phyloP scores from a whole-genome alignment of 2,797 vertebrate species.

The Halcyon leucocephala region DNA sequence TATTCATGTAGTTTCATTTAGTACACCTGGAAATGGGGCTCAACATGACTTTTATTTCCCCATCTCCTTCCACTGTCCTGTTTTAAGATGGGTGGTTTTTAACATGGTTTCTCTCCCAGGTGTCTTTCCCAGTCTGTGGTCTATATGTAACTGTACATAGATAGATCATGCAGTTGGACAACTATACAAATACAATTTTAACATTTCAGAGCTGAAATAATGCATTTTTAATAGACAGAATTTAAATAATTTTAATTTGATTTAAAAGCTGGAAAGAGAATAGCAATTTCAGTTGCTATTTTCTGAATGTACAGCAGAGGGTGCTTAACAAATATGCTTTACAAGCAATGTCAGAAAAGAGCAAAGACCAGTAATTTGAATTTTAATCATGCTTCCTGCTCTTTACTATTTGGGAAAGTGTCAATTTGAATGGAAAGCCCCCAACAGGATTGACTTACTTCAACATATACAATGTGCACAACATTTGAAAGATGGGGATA shows the following conservation, averaged over 20 bases:
- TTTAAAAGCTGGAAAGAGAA: background rate
- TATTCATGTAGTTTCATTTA: background rate
- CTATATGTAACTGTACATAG: background rate
- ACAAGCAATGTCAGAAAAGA: background rate
- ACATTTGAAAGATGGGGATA: background rate
- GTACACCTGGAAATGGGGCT: constrained; percentile 16
- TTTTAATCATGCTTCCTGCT: background rate
- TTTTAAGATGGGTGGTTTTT: background rate
- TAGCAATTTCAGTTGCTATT: constrained; percentile 23
- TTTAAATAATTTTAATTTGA: background rate
- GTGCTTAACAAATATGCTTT: constrained; percentile 52
- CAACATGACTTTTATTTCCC: background rate
- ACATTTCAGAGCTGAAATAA: background rate
- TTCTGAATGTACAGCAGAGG: constrained; percentile 57
- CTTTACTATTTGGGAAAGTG: background rate
- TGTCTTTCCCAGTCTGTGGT: background rate
- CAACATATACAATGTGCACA: background rate
- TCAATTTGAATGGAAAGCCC: background rate
- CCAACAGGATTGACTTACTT: background rate
- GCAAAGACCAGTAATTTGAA: background rate
- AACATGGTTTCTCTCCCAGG: background rate
- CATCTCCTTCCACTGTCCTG: background rate
- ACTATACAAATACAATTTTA: background rate
- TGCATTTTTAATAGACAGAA: background rate
- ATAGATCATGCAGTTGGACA: background rate